Evolutionary conservation across 2,797 vertebrate species (phyloP).

Genomic region (Pogoniulus pusillus): DNA sequence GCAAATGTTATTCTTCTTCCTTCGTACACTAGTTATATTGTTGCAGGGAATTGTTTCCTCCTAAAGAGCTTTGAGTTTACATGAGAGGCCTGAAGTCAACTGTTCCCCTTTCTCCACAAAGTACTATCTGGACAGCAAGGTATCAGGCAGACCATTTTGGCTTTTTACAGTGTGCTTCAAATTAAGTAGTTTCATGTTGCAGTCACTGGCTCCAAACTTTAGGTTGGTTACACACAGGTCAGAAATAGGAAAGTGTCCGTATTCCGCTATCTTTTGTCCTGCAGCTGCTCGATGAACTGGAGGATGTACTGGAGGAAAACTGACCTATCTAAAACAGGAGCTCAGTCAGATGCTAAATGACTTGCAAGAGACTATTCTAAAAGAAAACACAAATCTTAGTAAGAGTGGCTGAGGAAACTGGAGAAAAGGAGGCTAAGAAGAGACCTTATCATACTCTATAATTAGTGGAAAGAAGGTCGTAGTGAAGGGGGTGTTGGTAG

Average conservation of each 20-base stretch:
- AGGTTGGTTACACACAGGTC: background rate
- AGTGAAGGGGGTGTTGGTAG: too few relatives aligned
- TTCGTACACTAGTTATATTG: accelerated
- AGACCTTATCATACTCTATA: too few relatives aligned
- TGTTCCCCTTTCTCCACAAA: background rate
- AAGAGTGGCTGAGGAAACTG: too few relatives aligned
- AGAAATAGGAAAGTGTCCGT: background rate
- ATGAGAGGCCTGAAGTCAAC: background rate
- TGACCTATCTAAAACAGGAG: background rate
- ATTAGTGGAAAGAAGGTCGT: too few relatives aligned
- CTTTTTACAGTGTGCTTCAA: background rate
- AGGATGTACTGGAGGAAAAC: background rate
- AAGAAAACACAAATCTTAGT: background rate
- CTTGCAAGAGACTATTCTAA: background rate
- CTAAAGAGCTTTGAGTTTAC: background rate
- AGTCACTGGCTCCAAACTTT: background rate
- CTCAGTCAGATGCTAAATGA: background rate
- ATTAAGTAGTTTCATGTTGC: background rate
- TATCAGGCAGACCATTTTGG: background rate
- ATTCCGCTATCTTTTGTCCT: background rate
- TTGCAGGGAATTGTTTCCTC: background rate
- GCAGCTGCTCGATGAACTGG: background rate
- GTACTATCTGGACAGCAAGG: background rate
- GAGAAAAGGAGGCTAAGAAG: too few relatives aligned
- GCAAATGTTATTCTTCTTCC: background rate